These are phyloP conservation scores for Sinhomidia bicolor DNA, from an alignment of 2,888 invertebrate species.

Conservation along the genomic window DNA sequence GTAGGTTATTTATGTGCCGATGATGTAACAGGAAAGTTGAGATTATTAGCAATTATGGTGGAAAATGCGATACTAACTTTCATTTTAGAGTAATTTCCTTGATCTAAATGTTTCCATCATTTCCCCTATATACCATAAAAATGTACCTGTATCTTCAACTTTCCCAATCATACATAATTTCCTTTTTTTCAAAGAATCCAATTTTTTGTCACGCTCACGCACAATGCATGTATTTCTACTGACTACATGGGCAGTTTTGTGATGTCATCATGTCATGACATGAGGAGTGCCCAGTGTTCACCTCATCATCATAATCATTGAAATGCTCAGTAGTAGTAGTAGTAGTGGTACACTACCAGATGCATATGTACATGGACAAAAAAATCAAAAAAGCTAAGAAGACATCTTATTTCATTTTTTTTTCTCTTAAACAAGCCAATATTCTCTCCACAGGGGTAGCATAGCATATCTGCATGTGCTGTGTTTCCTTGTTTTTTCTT, in stretches of 20 bases:
- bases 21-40: too few species aligned
- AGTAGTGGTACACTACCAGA: too few species aligned
- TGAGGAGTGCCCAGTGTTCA: slow-evolving; percentile 60
- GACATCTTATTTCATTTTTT: slow-evolving; percentile 32
- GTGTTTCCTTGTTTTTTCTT: background rate
- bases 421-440: slow-evolving; percentile 52
- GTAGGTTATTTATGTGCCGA: too few species aligned
- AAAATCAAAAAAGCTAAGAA: background rate
- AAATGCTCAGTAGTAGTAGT: background rate
- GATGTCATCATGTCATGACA: slow-evolving; percentile 42
- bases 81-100: too few species aligned
- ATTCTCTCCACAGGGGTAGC: slow-evolving; percentile 48
- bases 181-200: background rate
- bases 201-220: background rate
- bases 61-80: too few species aligned
- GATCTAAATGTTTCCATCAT: too few species aligned
- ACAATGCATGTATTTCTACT: background rate
- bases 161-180: background rate
- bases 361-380: too few species aligned
- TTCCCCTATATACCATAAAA: too few species aligned
- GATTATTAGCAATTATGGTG: too few species aligned
- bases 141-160: too few species aligned
- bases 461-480: background rate
- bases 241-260: background rate
- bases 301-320: background rate